Evolutionary conservation across 2,797 vertebrate species (phyloP), one percentile per base, ranked within the genome.

Genomic region (Anomalospiza imberbis): DNA sequence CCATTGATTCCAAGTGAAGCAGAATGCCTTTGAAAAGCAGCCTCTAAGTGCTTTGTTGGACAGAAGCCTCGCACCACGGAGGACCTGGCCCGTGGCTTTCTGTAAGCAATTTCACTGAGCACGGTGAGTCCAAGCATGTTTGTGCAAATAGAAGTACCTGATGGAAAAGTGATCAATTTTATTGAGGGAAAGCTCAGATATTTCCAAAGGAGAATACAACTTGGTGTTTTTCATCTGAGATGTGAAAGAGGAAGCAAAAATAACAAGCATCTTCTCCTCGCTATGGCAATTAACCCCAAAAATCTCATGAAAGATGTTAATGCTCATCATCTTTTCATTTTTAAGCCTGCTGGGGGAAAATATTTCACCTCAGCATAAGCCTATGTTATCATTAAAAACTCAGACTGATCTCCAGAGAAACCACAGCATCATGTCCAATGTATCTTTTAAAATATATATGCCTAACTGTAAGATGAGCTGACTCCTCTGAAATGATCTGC

Each of bases 31-130:
- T 96, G 95, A 96, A 97, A 97, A 92, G 31, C 85, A 84, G 76
- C 47, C 88, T 54, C 83, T 96, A 94, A 97, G 96, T 96, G 95
- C 95, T 96, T 94, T 96, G 89, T 95, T 97, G 94, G 96, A 96
- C 88, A 54, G 79, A 54, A 97, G 95, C 95, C 94, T 94, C 48
- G 31, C 60, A 76, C 85, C 76, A 47, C 5, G 1, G 9, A 95
- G 89, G 60, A 86, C 77, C 73, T 91, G 89, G 89, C 70, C 87
- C 2, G 0, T 84, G 85, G 84, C 79, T 93, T 96, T 94, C 83
- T 7, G 92, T 94, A 97, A 95, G 84, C 82, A 63, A 89, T 92
- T 93, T 92, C 94, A 88, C 79, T 5, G 48, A 86, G 89, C 89
- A 25, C 2, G 13, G n/a, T n/a, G 45, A 84, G 66, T 12, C 77